Evolutionary conservation across 2,888 invertebrate species (phyloP).

Genomic region (Rhingia campestris): DNA sequence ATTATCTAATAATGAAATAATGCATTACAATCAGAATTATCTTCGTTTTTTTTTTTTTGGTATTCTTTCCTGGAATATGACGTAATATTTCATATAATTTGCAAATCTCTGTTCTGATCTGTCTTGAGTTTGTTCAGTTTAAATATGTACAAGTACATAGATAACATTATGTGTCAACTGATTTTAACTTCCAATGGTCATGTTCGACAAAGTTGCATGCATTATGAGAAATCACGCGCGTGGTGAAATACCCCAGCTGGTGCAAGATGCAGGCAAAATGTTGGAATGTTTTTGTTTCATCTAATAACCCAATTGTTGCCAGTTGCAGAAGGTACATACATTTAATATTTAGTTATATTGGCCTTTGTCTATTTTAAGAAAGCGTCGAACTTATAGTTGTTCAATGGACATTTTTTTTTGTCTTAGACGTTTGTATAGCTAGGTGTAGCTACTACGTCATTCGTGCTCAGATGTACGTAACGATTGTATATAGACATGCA

Average conservation of each 20-base stretch:
- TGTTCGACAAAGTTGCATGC: no score
- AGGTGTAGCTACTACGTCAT: neutral
- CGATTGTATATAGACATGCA: neutral
- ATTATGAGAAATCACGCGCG: no score
- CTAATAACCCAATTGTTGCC: no score
- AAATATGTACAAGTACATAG: no score
- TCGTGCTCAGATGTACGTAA: neutral
- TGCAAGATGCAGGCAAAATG: no score
- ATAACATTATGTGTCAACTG: no score
- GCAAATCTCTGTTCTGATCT: neutral
- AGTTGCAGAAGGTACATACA: no score
- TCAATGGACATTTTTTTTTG: constrained; percentile 16
- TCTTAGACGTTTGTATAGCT: constrained; percentile 6
- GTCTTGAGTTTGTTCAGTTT: neutral
- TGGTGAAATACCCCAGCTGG: no score
- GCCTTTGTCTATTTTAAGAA: constrained; percentile 28
- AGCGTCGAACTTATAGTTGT: neutral
- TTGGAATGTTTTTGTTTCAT: no score
- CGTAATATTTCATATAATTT: constrained; percentile 15
- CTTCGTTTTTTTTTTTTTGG: neutral
- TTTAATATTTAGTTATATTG: neutral
- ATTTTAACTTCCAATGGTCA: no score
- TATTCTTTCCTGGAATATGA: neutral
- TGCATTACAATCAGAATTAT: neutral
- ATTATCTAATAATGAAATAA: neutral